Conservation (phyloP, 2,797 vertebrate species). For the Pantherophis alleghaniensis region DNA sequence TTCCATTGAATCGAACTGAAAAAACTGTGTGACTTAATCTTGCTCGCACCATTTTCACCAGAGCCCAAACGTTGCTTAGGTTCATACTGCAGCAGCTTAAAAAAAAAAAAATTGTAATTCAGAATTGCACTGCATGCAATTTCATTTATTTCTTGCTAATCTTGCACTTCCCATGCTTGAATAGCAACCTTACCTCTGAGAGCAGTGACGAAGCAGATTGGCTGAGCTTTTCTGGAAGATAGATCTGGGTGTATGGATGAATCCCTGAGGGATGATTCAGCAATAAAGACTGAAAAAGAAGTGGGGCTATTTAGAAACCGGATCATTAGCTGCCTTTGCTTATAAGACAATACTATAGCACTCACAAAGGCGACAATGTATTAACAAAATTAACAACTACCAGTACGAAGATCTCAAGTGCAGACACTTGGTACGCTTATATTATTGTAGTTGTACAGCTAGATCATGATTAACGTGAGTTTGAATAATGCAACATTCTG, state of each 20-base stretch:
- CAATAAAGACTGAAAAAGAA: conserved; percentile 81
- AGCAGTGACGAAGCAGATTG: conserved; percentile 85
- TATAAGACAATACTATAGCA: background rate
- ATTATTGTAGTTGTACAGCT: background rate
- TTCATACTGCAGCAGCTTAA: conserved; percentile 89
- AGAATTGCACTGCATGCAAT: background rate
- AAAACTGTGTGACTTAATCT: conserved; percentile 94
- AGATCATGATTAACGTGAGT: background rate
- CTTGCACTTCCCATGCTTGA: accelerated
- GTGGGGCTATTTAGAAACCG: background rate
- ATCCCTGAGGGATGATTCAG: conserved; percentile 92
- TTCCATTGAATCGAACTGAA: conserved; percentile 87
- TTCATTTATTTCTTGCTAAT: background rate
- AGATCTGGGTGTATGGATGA: conserved; percentile 88
- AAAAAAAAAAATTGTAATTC: background rate
- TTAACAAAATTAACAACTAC: background rate
- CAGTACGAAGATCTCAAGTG: background rate
- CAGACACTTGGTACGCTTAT: background rate
- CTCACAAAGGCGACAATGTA: background rate
- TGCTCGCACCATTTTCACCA: conserved; percentile 82
- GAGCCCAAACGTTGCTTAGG: conserved; percentile 85
- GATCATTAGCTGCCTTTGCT: background rate
- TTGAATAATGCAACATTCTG: background rate
- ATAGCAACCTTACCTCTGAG: conserved; percentile 80
- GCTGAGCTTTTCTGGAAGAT: conserved; percentile 88